These are phyloP conservation scores for Chanos chanos DNA, from an alignment of 2,797 vertebrate species.

Conservation along the genomic window DNA sequence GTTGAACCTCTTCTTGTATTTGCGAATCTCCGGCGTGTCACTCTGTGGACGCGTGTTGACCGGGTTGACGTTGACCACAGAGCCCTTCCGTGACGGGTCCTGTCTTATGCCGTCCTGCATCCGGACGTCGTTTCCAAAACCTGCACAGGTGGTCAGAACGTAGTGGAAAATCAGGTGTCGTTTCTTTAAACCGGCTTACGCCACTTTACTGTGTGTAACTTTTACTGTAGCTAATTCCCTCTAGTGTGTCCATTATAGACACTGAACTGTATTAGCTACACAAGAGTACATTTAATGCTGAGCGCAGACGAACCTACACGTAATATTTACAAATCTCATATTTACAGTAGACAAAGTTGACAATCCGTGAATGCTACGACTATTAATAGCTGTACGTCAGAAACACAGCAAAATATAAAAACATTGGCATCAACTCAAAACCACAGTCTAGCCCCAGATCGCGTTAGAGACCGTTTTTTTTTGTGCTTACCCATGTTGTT, in stretches of 20 bases:
- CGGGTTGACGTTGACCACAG: constrained; percentile 88
- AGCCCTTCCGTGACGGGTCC: constrained; percentile 85
- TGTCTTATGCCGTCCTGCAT: constrained; percentile 80
- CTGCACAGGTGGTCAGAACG: constrained; percentile 45
- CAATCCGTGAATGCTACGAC: no score
- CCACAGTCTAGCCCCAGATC: background rate
- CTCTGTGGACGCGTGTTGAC: constrained; percentile 86
- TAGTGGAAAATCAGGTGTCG: background rate
- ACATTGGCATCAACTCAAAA: constrained; percentile 20
- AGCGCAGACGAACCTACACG: no score
- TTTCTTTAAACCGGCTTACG: background rate
- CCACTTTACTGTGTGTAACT: no score
- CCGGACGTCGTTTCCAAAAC: constrained; percentile 78
- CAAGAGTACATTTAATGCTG: no score
- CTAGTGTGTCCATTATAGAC: no score
- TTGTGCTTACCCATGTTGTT: constrained; percentile 89
- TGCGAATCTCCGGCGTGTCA: constrained; percentile 89
- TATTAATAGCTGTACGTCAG: no score
- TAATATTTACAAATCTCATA: no score
- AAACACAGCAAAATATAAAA: background rate
- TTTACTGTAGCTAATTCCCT: no score
- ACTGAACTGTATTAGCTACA: no score
- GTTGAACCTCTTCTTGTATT: constrained; percentile 93
- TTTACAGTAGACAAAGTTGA: no score
- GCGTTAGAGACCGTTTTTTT: background rate